A percentile compares a stretch with the other conserved stretches of the same genome.
These are phyloP conservation scores for Ormyrus thymus DNA, from an alignment of 2,888 invertebrate species.

Conservation along the genomic window DNA sequence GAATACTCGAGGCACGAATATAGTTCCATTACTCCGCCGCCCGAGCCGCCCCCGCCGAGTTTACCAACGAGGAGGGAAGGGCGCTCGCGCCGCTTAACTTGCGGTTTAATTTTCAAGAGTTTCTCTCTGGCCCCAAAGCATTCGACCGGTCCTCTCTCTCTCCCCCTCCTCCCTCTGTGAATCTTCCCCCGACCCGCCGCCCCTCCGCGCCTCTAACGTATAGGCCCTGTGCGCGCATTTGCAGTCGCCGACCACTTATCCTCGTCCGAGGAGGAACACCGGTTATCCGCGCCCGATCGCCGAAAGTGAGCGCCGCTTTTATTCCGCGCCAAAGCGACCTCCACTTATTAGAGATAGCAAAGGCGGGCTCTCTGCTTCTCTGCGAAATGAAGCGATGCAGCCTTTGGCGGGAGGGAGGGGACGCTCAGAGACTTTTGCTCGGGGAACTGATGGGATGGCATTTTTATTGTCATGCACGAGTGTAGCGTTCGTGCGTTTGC, in stretches of 20 bases:
- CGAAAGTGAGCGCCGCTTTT: not conserved
- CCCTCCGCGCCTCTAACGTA: not conserved
- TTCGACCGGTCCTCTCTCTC: not conserved
- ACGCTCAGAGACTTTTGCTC: too few species aligned
- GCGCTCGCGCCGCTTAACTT: conserved; percentile 47
- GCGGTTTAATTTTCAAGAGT: conserved; percentile 59
- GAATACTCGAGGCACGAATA: conserved; percentile 63
- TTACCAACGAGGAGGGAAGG: not conserved
- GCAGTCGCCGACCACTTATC: too few species aligned
- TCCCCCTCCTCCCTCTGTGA: not conserved
- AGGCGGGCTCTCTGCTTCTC: too few species aligned
- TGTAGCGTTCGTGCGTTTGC: too few species aligned
- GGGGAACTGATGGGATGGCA: too few species aligned
- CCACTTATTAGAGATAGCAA: too few species aligned
- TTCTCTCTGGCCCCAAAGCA: conserved; percentile 37
- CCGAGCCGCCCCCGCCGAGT: conserved; percentile 27
- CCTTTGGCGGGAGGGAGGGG: too few species aligned
- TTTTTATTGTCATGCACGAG: too few species aligned
- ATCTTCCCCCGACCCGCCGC: not conserved
- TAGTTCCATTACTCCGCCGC: conserved; percentile 53
- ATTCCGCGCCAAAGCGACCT: too few species aligned
- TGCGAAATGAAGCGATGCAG: too few species aligned
- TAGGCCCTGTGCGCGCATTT: too few species aligned
- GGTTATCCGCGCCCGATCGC: not conserved
- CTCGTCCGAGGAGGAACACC: not conserved